phyloP scores from a whole-genome alignment of 2,113 vertebrate species.

The Talpa occidentalis region DNA sequence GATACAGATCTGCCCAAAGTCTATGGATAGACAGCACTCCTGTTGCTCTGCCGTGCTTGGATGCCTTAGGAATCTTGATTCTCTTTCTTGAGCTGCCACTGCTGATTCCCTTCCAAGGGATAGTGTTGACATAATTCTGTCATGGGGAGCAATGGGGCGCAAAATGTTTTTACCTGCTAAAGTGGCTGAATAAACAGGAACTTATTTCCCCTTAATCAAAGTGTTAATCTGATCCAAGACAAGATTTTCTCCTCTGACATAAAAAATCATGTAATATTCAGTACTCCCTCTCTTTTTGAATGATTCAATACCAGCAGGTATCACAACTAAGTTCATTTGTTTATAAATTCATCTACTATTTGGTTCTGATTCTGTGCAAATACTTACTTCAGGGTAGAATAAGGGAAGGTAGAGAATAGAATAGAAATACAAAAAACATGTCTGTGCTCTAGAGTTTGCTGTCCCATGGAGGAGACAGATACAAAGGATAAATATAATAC shows the following conservation, averaged over 20 bases:
- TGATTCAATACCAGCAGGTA: neutral
- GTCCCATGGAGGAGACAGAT: neutral
- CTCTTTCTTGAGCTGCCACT: neutral
- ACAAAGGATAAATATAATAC: neutral
- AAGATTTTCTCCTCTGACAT: neutral
- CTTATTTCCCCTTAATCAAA: neutral
- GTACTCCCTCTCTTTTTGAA: neutral
- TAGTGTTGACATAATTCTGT: neutral
- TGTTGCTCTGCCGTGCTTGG: neutral
- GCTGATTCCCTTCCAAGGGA: neutral
- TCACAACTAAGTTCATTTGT: neutral
- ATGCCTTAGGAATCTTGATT: neutral
- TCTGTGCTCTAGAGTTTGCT: neutral
- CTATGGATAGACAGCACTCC: neutral
- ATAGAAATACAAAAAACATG: neutral
- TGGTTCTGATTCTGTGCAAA: neutral
- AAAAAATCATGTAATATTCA: neutral
- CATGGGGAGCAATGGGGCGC: neutral
- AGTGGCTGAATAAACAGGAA: neutral
- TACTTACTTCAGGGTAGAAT: neutral
- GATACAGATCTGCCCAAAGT: neutral
- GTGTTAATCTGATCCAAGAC: neutral
- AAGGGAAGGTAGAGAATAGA: neutral
- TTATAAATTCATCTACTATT: neutral
- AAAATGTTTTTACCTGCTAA: neutral